A percentile compares a stretch with the other conserved stretches of the same genome.
Evolutionary conservation across 35 echinoderm and acorn worm genomes (phyloP).

Genomic region (Strongylocentrotus purpuratus): DNA sequence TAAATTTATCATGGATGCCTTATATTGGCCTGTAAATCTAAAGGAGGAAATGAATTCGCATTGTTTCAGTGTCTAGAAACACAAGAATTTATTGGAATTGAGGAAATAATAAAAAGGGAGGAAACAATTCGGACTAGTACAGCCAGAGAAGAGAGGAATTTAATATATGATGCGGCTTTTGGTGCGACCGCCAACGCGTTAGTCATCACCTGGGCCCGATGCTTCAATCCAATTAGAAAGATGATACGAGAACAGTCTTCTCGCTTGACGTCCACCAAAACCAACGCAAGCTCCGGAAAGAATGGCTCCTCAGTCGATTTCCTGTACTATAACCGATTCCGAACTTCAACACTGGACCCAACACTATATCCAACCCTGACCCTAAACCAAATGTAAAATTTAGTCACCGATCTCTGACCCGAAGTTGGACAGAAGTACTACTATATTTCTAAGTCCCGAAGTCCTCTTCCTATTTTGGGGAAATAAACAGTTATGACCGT

Average conservation of each 20-base stretch:
- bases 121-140: neutral
- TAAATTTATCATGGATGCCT: neutral
- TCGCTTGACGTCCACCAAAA: neutral
- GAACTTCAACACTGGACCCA: too few species aligned
- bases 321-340: too few species aligned
- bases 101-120: neutral
- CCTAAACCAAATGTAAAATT: too few species aligned
- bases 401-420: too few species aligned
- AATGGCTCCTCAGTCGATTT: too few species aligned
- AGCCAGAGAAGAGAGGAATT: neutral
- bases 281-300: too few species aligned
- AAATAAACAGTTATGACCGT: too few species aligned
- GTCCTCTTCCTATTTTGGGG: too few species aligned
- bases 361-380: too few species aligned
- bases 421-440: too few species aligned
- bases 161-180: neutral
- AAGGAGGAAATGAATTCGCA: neutral
- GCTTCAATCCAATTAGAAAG: slow-evolving; percentile 11
- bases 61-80: neutral
- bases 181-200: neutral
- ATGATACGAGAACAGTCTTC: neutral
- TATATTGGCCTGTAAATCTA: neutral
- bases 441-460: too few species aligned
- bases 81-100: neutral
- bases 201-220: neutral